phyloP scores from a whole-genome alignment of 2,797 vertebrate genomes.

The Australoheros facetus region DNA sequence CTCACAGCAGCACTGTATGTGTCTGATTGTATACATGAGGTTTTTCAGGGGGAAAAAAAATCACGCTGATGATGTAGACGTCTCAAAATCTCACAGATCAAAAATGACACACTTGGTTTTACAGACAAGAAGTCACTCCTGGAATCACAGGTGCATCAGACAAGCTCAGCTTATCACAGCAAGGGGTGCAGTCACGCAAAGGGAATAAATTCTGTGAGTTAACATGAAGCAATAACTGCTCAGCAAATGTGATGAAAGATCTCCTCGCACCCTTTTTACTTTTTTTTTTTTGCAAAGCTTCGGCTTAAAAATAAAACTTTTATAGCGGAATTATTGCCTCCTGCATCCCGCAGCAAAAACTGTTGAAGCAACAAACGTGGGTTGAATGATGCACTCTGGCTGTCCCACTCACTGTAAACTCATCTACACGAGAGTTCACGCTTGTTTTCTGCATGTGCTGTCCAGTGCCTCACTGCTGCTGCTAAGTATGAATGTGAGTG shows the following conservation, averaged over 20 bases:
- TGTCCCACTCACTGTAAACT: slow-evolving; percentile 1
- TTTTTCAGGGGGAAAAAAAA: no score
- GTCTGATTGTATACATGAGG: no score
- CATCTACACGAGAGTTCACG: slow-evolving; percentile 16
- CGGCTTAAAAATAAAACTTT: background rate
- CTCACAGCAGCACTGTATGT: no score
- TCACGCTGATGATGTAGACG: no score
- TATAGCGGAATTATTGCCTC: background rate
- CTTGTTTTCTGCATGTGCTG: slow-evolving; percentile 30
- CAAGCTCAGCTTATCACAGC: slow-evolving; percentile 4
- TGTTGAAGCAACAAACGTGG: background rate
- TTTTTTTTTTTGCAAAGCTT: background rate
- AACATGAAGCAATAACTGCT: slow-evolving; percentile 23
- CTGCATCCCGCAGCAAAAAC: background rate
- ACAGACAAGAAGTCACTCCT: background rate
- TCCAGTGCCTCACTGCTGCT: slow-evolving; percentile 16
- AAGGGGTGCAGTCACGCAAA: slow-evolving; percentile 13
- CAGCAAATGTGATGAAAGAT: slow-evolving; percentile 14
- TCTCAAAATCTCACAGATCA: no score
- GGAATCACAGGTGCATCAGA: slow-evolving; percentile 13
- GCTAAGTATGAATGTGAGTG: slow-evolving; percentile 36
- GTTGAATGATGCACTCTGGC: background rate
- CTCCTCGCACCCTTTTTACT: background rate
- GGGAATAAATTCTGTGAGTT: slow-evolving; percentile 29
- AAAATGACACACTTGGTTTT: no score